A percentile compares a stretch with the other conserved stretches of the same genome.
These are phyloP conservation scores for Brenthis ino DNA, from an alignment of 2,888 invertebrate genomes.

Conservation along the genomic window DNA sequence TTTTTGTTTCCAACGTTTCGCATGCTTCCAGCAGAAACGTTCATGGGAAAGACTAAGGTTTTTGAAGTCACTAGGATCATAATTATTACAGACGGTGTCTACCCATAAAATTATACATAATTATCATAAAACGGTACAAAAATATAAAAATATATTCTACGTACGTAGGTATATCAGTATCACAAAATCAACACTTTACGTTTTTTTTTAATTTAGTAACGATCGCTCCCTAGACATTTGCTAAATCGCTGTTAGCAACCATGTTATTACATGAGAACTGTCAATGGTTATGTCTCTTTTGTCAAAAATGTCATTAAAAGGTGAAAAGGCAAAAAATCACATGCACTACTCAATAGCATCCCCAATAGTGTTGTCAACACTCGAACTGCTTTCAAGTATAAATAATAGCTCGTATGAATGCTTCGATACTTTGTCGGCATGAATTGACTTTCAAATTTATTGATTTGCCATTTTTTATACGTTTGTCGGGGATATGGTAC, in stretches of 20 bases:
- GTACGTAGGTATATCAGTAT: conserved; percentile 1
- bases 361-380: conserved; percentile 81
- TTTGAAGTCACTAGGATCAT: no score
- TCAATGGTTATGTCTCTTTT: conserved; percentile 77
- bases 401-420: conserved; percentile 71
- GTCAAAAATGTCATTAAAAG: conserved; percentile 77
- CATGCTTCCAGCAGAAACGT: no score
- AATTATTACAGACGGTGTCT: no score
- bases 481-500: conserved; percentile 32
- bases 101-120: neutral
- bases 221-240: conserved; percentile 38
- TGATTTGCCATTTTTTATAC: conserved; percentile 56
- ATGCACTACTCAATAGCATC: conserved; percentile 64
- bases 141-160: no score
- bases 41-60: no score
- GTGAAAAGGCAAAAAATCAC: conserved; percentile 61
- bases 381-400: conserved; percentile 72
- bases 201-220: conserved; percentile 15
- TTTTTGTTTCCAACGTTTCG: no score
- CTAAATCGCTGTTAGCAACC: conserved; percentile 64
- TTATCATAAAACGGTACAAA: neutral
- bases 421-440: conserved; percentile 73
- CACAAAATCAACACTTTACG: conserved; percentile 2
- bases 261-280: conserved; percentile 77
- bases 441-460: conserved; percentile 67